Conservation (phyloP, 2,888 invertebrate genomes). For the Erannis defoliaria region DNA sequence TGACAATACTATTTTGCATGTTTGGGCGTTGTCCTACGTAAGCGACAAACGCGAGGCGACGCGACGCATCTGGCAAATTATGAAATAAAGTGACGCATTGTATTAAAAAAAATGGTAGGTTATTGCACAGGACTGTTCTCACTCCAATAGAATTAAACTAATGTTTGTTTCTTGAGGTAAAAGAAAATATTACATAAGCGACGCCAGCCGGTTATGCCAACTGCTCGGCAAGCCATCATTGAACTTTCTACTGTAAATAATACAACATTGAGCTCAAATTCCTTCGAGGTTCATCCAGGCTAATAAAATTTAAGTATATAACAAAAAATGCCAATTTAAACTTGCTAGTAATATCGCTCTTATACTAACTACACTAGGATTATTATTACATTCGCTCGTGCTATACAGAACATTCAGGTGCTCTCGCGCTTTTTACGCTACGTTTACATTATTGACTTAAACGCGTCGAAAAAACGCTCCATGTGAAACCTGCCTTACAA, state of each 20-base stretch:
- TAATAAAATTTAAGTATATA: constrained; percentile 7
- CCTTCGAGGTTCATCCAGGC: background rate
- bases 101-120: too few relatives aligned
- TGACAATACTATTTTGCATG: background rate
- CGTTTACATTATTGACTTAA: constrained; percentile 41
- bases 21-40: too few relatives aligned
- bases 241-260: background rate
- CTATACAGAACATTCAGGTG: constrained; percentile 27
- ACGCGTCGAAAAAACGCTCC: constrained; percentile 48
- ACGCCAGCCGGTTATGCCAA: too few relatives aligned
- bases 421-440: constrained; percentile 44
- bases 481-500: constrained; percentile 22
- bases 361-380: constrained; percentile 14
- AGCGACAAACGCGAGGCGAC: too few relatives aligned
- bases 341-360: constrained; percentile 37
- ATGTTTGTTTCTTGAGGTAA: too few relatives aligned
- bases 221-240: too few relatives aligned
- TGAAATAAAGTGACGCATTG: too few relatives aligned
- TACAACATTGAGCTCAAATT: background rate
- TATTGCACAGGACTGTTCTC: too few relatives aligned
- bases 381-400: constrained; percentile 23
- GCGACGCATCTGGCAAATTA: background rate
- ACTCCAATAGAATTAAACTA: too few relatives aligned
- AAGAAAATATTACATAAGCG: too few relatives aligned
- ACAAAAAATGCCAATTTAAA: constrained; percentile 39